Evolutionary conservation across 2,888 invertebrate genomes (phyloP).

Genomic region (Quadroppia sp.): DNA sequence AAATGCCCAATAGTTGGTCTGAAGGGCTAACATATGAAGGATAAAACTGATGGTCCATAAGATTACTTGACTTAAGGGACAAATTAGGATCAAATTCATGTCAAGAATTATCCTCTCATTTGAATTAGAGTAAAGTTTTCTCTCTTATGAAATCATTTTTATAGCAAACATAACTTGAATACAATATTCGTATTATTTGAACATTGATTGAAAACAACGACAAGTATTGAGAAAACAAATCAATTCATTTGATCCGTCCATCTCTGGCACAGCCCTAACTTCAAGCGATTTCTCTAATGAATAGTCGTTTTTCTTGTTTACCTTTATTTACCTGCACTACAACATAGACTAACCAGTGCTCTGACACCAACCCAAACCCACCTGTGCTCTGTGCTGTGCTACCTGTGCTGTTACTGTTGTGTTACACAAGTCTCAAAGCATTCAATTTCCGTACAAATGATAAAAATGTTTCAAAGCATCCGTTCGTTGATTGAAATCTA

Average conservation of each 20-base stretch:
- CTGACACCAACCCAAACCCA: no score
- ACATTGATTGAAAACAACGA: no score
- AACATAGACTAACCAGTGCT: no score
- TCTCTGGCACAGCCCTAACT: background rate
- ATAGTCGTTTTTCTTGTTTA: conserved; percentile 16
- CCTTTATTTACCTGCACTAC: background rate
- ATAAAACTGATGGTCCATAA: background rate
- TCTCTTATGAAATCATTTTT: background rate
- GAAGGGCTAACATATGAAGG: conserved; percentile 14
- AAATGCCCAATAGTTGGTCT: conserved; percentile 21
- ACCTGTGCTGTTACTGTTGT: no score
- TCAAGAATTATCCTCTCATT: background rate
- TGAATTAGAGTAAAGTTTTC: background rate
- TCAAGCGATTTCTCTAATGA: background rate
- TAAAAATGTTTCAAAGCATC: no score
- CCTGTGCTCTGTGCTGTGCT: no score
- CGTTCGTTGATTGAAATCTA: no score
- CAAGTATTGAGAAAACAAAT: no score
- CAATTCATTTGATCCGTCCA: background rate
- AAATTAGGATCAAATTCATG: background rate
- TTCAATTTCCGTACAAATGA: no score
- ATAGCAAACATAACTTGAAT: background rate
- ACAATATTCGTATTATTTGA: no score
- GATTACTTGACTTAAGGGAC: background rate
- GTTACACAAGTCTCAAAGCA: no score